Conservation (phyloP, 2,797 vertebrate species). For the Prunella strophiata region DNA sequence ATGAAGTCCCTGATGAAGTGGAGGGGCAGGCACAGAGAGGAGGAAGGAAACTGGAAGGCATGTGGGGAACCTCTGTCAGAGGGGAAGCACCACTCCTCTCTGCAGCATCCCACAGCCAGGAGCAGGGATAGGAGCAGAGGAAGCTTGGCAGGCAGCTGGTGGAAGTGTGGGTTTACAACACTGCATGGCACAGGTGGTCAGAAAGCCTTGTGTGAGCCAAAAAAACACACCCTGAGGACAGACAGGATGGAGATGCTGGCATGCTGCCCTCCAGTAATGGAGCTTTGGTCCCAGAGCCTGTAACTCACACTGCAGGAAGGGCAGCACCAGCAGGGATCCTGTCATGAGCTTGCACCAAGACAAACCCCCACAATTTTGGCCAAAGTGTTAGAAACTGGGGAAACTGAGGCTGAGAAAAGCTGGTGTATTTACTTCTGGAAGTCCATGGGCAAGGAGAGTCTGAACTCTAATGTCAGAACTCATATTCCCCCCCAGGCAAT, state of each 20-base stretch:
- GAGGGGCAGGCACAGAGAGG: not conserved
- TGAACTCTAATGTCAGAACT: not conserved
- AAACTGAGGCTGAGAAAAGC: not conserved
- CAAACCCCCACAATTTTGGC: not conserved
- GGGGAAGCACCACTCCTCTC: not conserved
- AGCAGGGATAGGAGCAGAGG: not conserved
- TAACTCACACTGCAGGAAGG: not conserved
- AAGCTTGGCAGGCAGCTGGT: not conserved
- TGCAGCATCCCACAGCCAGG: not conserved
- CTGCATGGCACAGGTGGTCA: not conserved
- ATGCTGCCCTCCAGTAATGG: not conserved
- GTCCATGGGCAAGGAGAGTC: not conserved
- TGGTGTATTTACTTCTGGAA: not conserved
- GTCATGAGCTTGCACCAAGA: fast-evolving
- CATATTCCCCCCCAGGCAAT: not conserved
- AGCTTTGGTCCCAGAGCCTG: fast-evolving
- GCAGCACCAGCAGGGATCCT: not conserved
- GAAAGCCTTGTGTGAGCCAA: not conserved
- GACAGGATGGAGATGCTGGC: fast-evolving
- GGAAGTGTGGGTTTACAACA: not conserved
- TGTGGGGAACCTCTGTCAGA: fast-evolving
- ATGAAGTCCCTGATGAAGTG: fast-evolving
- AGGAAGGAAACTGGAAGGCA: not conserved
- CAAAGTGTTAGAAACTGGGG: not conserved
- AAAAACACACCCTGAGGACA: not conserved